Base-by-base conservation (phyloP, 2,113 vertebrate genomes). In the Sylvilagus bachmani region DNA sequence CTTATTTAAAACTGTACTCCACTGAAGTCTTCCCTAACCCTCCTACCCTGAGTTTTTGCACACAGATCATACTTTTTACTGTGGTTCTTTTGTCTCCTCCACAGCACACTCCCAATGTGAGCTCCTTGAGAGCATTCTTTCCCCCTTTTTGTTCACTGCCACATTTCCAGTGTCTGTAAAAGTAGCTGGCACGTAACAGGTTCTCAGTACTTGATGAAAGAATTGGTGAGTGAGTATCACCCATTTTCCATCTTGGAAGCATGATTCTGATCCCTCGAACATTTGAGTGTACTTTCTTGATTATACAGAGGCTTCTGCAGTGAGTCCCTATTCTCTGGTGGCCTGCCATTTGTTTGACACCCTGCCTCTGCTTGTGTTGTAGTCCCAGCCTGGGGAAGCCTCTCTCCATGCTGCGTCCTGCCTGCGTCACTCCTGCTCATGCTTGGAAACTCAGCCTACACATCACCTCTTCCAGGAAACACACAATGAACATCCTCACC, bases 121-220 rank as follows among this genome's bases (percentile, higher is more conserved):
- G 25, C 24, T 90, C 36, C 53, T 33, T 86, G 44, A 55, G 13
- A 49, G 49, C 58, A 83, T 22, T 92, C 89, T 79, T 75, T 19
- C 19, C 10, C 17, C 5, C 31, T n/a, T 87, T 84, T 33, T 36
- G 17, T 83, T 83, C 64, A 94, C 36, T 64, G 70, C 19, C 79
- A 1, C 86, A 79, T 83, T 62, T 5, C 49, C 17, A 80, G 36
- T 86, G 33, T 51, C 49, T 87, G 51, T 69, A 66, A 19, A 82
- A 74, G 21, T 79, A 24, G 16, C 22, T 81, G 38, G 51, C 36
- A 27, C 49, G 53, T 29, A 67, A 31, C 31, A 73, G 29, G 21
- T n/a, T 2, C 21, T 81, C 61, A 36, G 19, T 79, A 69, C 89
- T 73, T 86, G 44, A 93, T 70, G 22, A 94, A 93, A 78, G 74